Evolutionary conservation across 2,888 invertebrate species (phyloP).

Genomic region (Rhaphigaster nebulosa): DNA sequence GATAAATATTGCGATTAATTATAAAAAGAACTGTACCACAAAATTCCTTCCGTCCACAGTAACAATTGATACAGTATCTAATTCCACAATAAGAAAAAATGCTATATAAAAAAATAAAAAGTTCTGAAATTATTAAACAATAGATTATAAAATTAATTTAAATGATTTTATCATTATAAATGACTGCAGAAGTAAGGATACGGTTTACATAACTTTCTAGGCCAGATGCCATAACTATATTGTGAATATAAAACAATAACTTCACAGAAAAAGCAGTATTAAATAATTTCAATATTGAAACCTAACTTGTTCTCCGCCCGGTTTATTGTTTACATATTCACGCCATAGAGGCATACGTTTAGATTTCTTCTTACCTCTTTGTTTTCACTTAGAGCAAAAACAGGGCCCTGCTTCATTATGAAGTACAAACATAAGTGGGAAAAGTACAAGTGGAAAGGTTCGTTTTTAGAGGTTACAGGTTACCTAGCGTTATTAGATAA

Average conservation of each 20-base stretch:
- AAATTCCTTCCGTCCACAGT: slow-evolving; percentile 64
- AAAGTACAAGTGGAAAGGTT: no score
- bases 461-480: no score
- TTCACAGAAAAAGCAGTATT: not conserved
- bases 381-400: not conserved
- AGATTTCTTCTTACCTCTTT: not conserved
- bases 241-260: not conserved
- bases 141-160: not conserved
- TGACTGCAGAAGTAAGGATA: slow-evolving; percentile 60
- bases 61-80: slow-evolving; percentile 64
- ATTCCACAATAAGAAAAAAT: slow-evolving; percentile 55
- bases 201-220: slow-evolving; percentile 64
- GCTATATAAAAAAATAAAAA: not conserved
- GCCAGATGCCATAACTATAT: slow-evolving; percentile 62
- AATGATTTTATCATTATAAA: not conserved
- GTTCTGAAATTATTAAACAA: slow-evolving; percentile 16
- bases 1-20: not conserved
- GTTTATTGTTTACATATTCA: not conserved
- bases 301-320: not conserved
- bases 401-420: no score
- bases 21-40: slow-evolving; percentile 58
- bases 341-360: not conserved
- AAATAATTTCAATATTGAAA: slow-evolving; percentile 39
- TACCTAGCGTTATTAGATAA: no score
- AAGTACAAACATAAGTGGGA: no score